phyloP scores from a whole-genome alignment of 1,140 invertebrate species.

The Mesaphorura yosii region DNA sequence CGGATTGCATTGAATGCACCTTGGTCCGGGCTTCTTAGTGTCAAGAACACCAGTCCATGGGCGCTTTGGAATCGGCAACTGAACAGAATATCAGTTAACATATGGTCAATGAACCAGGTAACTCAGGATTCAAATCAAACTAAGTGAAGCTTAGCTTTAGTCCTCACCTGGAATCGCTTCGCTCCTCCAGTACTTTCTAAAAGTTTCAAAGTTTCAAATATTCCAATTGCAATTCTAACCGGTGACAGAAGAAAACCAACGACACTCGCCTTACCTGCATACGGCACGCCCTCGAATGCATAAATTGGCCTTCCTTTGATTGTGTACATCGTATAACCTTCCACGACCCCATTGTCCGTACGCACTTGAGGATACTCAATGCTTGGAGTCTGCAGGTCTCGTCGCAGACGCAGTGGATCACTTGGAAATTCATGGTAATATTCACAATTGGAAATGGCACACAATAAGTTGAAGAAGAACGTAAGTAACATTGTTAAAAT shows the following conservation, averaged over 20 bases:
- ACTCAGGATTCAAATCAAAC: no score
- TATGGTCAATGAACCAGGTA: no score
- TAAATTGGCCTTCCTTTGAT: background rate
- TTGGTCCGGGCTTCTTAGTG: slow-evolving; percentile 10
- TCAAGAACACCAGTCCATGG: slow-evolving; percentile 17
- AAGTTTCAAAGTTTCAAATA: no score
- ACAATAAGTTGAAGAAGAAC: background rate
- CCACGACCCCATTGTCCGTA: background rate
- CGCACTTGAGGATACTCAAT: background rate
- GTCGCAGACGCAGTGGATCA: background rate
- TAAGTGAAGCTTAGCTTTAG: no score
- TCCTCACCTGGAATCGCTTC: slow-evolving; percentile 5
- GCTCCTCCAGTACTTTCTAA: slow-evolving; percentile 1
- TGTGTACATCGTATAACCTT: slow-evolving; percentile 5
- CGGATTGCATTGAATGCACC: slow-evolving; percentile 19
- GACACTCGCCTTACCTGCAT: no score
- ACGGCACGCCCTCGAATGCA: slow-evolving; percentile 3
- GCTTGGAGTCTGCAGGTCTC: background rate
- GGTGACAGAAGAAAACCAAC: no score
- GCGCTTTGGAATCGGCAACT: slow-evolving; percentile 15
- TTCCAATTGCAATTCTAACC: no score
- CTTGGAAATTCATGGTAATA: background rate
- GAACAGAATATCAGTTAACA: no score
- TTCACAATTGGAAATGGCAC: background rate
- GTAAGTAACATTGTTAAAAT: background rate